Conservation (phyloP, 2,797 vertebrate genomes). For the Cyprinodon diabolis region DNA sequence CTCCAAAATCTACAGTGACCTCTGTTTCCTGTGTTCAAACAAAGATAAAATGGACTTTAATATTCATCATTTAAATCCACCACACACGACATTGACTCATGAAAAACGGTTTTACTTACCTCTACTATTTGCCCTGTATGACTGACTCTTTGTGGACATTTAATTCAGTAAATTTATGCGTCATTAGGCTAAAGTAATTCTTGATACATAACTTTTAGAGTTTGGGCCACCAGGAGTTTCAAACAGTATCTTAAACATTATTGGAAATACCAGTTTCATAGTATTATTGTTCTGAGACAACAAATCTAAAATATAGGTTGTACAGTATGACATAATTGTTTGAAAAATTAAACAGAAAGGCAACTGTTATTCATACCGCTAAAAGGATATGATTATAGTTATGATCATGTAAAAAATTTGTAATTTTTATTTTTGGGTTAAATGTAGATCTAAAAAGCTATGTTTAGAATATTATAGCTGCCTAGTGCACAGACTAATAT, state of each 20-base stretch:
- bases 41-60: conserved; percentile 13
- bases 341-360: background rate
- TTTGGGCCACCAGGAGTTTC: background rate
- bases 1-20: conserved; percentile 57
- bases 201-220: background rate
- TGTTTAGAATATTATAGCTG: too few relatives aligned
- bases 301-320: background rate
- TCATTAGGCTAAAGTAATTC: too few relatives aligned
- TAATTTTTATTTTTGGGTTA: background rate
- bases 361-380: background rate
- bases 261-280: background rate
- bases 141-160: background rate
- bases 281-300: background rate
- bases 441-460: too few relatives aligned
- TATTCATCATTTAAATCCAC: background rate
- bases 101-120: background rate
- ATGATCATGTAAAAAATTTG: background rate
- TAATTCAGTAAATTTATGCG: background rate
- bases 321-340: background rate
- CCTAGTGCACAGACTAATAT: too few relatives aligned
- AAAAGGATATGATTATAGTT: background rate
- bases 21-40: conserved; percentile 35
- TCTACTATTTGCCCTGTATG: background rate
- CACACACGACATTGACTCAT: background rate
- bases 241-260: background rate